These are phyloP conservation scores for Philypnodon macrostomus DNA, from an alignment of 2,797 vertebrate genomes.

Conservation along the genomic window DNA sequence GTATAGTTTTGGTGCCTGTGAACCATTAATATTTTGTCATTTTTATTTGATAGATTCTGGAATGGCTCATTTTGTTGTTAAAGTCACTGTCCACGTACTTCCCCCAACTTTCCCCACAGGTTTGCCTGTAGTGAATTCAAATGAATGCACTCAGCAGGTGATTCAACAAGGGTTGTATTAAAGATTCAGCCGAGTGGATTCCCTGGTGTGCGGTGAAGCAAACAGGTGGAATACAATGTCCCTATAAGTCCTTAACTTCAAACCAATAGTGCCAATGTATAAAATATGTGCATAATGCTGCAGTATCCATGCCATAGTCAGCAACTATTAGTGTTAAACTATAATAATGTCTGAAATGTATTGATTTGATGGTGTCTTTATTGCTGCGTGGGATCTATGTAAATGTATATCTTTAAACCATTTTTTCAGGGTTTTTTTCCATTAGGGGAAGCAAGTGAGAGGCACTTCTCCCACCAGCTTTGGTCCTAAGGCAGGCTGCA, in stretches of 20 bases:
- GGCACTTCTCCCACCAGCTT: too few species aligned
- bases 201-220: constrained; percentile 1
- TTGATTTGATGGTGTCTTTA: not conserved
- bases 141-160: constrained; percentile 1
- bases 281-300: not conserved
- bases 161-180: constrained; percentile 3
- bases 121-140: constrained; percentile 1
- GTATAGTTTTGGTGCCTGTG: too few species aligned
- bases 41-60: too few species aligned
- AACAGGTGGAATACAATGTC: constrained; percentile 1
- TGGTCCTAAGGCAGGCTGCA: too few species aligned
- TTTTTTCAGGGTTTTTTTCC: too few species aligned
- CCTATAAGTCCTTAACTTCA: not conserved
- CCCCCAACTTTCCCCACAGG: not conserved
- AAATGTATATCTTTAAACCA: too few species aligned
- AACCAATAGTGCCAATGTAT: not conserved
- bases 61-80: too few species aligned
- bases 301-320: not conserved
- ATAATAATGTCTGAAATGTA: too few species aligned
- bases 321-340: too few species aligned
- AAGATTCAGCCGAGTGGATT: not conserved
- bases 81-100: not conserved
- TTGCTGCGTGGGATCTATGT: too few species aligned
- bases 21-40: too few species aligned
- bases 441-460: too few species aligned